phyloP scores from a whole-genome alignment of 23 tunicate species.

The Styela plicata region DNA sequence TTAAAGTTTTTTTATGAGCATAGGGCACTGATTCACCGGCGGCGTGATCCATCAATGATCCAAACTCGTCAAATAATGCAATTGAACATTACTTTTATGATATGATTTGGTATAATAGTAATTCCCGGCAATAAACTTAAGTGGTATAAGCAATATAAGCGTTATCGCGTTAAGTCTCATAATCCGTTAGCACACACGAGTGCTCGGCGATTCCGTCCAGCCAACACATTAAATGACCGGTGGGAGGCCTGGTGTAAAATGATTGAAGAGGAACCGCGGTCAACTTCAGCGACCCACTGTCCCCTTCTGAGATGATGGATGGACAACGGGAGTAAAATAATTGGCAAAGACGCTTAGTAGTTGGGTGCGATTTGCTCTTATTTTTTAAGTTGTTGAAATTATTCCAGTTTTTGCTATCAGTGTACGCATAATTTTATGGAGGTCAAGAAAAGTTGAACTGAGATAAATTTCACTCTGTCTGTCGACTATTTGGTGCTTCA shows the following conservation, averaged over 20 bases:
- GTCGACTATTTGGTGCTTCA: background rate
- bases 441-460: slow-evolving; percentile 14
- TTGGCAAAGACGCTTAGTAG: background rate
- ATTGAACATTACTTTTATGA: too few relatives aligned
- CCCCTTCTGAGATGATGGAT: slow-evolving; percentile 12
- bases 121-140: too few relatives aligned
- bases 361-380: background rate
- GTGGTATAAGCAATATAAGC: background rate
- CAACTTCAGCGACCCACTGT: slow-evolving; percentile 19
- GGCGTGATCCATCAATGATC: too few relatives aligned
- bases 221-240: too few relatives aligned
- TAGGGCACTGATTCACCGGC: too few relatives aligned
- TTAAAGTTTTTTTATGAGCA: too few relatives aligned
- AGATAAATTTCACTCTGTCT: background rate
- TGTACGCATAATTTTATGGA: slow-evolving; percentile 2
- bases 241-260: background rate
- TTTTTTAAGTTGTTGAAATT: background rate
- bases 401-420: background rate
- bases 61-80: too few relatives aligned
- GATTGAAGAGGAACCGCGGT: slow-evolving; percentile 21
- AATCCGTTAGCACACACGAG: background rate
- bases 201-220: too few relatives aligned
- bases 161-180: background rate
- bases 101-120: too few relatives aligned
- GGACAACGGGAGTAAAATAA: background rate